Evolutionary conservation across 2,113 vertebrate species (phyloP).

Genomic region (Engystomops pustulosus): DNA sequence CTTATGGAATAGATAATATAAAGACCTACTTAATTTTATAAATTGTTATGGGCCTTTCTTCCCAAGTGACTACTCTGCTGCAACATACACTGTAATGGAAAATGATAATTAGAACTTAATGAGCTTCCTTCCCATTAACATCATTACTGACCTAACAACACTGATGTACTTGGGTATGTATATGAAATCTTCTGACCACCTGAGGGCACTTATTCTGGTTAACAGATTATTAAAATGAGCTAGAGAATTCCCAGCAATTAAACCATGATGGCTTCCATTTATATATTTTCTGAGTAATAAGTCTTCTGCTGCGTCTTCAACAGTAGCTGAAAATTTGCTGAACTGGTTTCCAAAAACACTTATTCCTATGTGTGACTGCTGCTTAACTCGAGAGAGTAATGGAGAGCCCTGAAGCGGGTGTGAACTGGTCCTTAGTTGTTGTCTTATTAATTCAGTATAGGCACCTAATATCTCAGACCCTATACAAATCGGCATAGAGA

Average conservation of each 20-base stretch:
- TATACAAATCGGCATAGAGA: too few relatives aligned
- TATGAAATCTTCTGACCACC: conserved; percentile 37
- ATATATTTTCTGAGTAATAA: background rate
- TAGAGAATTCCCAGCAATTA: background rate
- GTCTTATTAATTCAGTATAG: too few relatives aligned
- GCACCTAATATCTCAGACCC: too few relatives aligned
- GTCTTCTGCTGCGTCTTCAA: background rate
- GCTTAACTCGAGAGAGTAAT: too few relatives aligned
- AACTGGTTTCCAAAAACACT: background rate
- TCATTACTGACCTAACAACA: conserved; percentile 19
- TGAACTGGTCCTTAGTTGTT: too few relatives aligned
- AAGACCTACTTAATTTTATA: conserved; percentile 41
- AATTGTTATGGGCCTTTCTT: background rate
- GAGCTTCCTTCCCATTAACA: conserved; percentile 34
- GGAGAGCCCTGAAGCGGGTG: too few relatives aligned
- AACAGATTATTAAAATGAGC: conserved; percentile 40
- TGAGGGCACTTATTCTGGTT: conserved; percentile 34
- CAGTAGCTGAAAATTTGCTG: background rate
- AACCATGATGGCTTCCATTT: background rate
- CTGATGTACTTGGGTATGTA: background rate
- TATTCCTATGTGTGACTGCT: too few relatives aligned
- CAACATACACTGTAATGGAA: conserved; percentile 19
- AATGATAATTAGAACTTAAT: conserved; percentile 53
- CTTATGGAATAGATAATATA: background rate
- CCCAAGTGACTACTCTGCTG: background rate